phyloP scores from a whole-genome alignment of 2,888 invertebrate species.

The Dorcus parallelipipedus region DNA sequence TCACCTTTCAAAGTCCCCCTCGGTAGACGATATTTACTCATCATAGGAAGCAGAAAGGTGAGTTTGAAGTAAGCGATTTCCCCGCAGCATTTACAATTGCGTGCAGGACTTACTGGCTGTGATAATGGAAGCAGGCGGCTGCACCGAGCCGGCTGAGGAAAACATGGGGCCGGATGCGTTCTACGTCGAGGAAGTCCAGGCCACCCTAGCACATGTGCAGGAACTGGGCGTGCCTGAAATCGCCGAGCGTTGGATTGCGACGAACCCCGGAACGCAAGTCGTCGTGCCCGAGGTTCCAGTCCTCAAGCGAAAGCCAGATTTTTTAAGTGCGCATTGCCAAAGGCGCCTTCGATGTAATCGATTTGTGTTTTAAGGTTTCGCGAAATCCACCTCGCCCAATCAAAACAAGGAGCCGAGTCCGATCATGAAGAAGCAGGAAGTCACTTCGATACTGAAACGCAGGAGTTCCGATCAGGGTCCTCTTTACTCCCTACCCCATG shows the following conservation, averaged over 20 bases:
- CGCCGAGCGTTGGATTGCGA: slow-evolving; percentile 64
- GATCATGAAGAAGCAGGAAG: slow-evolving; percentile 48
- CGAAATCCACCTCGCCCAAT: slow-evolving; percentile 16
- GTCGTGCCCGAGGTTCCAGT: slow-evolving; percentile 35
- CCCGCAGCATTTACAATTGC: background rate
- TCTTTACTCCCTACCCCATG: slow-evolving; percentile 40
- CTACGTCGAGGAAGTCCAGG: slow-evolving; percentile 87
- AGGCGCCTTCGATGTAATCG: no score
- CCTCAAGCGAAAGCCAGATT: slow-evolving; percentile 37
- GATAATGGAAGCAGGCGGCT: slow-evolving; percentile 74
- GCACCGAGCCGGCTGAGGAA: slow-evolving; percentile 63
- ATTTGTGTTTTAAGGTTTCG: slow-evolving; percentile 10
- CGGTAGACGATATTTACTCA: slow-evolving; percentile 69
- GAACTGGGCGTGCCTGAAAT: slow-evolving; percentile 73
- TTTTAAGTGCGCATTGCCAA: slow-evolving; percentile 31
- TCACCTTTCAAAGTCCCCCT: slow-evolving; percentile 52
- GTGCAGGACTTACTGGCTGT: slow-evolving; percentile 63
- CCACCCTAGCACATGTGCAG: slow-evolving; percentile 73
- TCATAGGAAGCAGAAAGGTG: slow-evolving; percentile 66
- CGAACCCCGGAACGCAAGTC: slow-evolving; percentile 65
- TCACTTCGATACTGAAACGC: slow-evolving; percentile 59
- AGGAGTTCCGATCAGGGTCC: slow-evolving; percentile 53
- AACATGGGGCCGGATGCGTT: slow-evolving; percentile 72
- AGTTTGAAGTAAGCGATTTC: background rate
- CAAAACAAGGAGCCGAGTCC: slow-evolving; percentile 39